A percentile compares a stretch with the other conserved stretches of the same genome.
phyloP scores from a whole-genome alignment of 2,888 invertebrate genomes.

The Andrena dorsata region DNA sequence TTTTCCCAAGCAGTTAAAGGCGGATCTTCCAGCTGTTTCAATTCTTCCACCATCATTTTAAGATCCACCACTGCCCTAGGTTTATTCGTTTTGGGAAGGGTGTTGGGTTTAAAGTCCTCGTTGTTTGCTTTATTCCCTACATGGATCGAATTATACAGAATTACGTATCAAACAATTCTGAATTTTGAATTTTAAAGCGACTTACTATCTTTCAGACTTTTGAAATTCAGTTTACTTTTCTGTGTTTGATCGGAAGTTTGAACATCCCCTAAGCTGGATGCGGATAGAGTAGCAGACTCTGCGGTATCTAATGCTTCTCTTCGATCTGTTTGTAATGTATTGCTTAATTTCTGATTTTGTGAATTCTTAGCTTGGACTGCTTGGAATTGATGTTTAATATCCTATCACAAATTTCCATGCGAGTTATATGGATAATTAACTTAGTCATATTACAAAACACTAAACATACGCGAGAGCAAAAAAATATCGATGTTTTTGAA shows the following conservation, averaged over 20 bases:
- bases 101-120: slow-evolving; percentile 35
- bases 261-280: not conserved
- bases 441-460: no score
- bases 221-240: slow-evolving; percentile 42
- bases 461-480: not conserved
- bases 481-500: not conserved
- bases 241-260: not conserved
- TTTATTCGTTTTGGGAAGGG: slow-evolving; percentile 57
- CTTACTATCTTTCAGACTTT: slow-evolving; percentile 48
- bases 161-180: not conserved
- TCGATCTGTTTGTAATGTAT: not conserved
- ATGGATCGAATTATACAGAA: not conserved
- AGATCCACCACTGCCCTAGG: slow-evolving; percentile 70
- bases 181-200: slow-evolving; percentile 2
- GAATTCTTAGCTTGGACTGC: slow-evolving; percentile 27
- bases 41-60: slow-evolving; percentile 76
- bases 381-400: not conserved
- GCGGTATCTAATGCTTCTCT: not conserved
- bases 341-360: slow-evolving; percentile 9
- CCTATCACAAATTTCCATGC: slow-evolving; percentile 21
- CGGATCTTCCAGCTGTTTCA: slow-evolving; percentile 81
- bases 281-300: not conserved
- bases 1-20: slow-evolving; percentile 78
- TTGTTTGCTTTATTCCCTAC: slow-evolving; percentile 45
- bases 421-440: not conserved